Base-by-base conservation (phyloP, 2,113 vertebrate species). In the Crotalus viridis region DNA sequence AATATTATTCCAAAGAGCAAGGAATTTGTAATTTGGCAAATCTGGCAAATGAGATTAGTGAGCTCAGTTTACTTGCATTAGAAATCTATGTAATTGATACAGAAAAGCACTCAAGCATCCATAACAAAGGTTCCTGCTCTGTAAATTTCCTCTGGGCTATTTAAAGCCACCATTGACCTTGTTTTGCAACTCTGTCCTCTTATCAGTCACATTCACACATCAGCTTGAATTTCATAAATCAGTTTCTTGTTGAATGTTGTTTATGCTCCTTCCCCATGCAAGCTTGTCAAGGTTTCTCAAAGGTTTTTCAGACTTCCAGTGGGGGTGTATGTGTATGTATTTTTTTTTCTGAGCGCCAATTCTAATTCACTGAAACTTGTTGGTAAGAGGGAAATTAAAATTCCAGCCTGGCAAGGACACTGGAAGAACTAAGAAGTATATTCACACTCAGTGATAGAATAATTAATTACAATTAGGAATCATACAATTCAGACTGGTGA, bases 391-490 rank as follows among this genome's bases (percentile, higher is more conserved):
- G 33, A 64, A 94, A 94, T 87, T 95, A 93, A 52, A 39, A 8
- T 54, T 51, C 43, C 7, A 61, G 15, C 61, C 94, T 96, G 69
- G 93, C 95, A 97, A 97, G 96, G 95, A 52, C 95, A 95, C 88
- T 91, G 46, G 85, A 86, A 97, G 90, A 93, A 95, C 48, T 93
- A 69, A 95, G 90, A 94, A 95, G 89, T 91, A 95, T 95, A 96
- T 85, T 81, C 91, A 48, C 52, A 94, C 61, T 97, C 94, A 95
- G 1, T 90, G 96, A 93, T 51, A 24, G 93, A 96, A 85, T 96
- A 97, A 97, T 97, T 97, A 97, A 97, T 97, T 96, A 94, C 46
- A 94, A 91, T 96, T 94, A 92, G 89, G 57, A 94, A 95, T 95
- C 89, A 95, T 95, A 86, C 69, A 94, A 93, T 92, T 96, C 95